These are phyloP conservation scores for Aspidiotus destructor DNA, from an alignment of 2,888 invertebrate genomes.

Conservation along the genomic window DNA sequence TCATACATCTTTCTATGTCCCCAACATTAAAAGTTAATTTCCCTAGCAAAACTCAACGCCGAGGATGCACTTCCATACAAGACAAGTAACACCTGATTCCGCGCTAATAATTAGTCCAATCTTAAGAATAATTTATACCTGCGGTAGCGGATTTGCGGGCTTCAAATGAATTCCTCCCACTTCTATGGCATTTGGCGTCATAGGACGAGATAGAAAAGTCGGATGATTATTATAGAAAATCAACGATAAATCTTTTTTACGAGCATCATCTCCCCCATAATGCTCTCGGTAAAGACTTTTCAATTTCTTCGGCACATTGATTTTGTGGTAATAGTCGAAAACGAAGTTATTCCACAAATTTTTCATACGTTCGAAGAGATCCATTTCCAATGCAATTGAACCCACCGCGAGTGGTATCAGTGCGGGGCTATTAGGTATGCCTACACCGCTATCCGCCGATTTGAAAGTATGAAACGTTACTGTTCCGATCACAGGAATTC, in stretches of 20 bases:
- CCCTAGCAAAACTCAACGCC: too few species aligned
- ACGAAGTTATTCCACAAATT: background rate
- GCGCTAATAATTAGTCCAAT: too few species aligned
- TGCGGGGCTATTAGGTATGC: background rate
- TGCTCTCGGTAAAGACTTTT: constrained; percentile 2
- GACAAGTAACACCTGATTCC: too few species aligned
- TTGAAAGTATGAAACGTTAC: background rate
- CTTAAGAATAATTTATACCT: background rate
- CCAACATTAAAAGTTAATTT: too few species aligned
- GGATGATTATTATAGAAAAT: constrained; percentile 19
- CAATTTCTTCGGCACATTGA: background rate
- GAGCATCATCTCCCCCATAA: background rate
- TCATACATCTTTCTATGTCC: too few species aligned
- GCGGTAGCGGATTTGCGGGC: constrained; percentile 13
- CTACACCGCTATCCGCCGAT: background rate
- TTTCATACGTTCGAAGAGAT: background rate
- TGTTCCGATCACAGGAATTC: constrained; percentile 10
- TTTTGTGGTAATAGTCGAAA: background rate
- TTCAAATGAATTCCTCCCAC: constrained; percentile 17
- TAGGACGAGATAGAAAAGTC: constrained; percentile 8
- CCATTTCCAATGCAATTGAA: background rate
- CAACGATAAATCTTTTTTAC: background rate
- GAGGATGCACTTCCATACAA: too few species aligned
- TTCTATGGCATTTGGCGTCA: constrained; percentile 13
- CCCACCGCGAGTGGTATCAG: background rate